Conservation (phyloP, 2,113 vertebrate genomes). For the Ameiurus melas region DNA sequence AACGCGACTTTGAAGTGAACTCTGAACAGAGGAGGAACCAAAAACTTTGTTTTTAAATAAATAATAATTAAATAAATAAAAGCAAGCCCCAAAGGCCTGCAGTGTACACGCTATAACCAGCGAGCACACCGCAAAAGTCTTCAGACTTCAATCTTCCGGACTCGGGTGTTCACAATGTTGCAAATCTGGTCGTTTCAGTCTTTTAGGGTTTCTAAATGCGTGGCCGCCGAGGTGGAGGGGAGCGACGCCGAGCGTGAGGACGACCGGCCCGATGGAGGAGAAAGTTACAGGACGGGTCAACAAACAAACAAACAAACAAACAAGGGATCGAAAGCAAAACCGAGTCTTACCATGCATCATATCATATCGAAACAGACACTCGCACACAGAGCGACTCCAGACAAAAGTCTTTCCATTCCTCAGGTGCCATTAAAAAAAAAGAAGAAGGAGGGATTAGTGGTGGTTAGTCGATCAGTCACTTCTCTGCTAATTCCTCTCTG, state of each 20-base stretch:
- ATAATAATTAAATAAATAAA: too few species aligned
- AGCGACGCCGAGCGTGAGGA: constrained; percentile 53
- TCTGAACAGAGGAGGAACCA: too few species aligned
- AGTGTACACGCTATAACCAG: too few species aligned
- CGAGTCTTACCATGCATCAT: constrained; percentile 48
- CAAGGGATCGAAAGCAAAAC: constrained; percentile 32
- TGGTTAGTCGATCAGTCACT: background rate
- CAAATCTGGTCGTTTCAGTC: background rate
- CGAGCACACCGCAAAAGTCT: background rate
- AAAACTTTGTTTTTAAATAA: too few species aligned
- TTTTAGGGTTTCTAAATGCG: constrained; percentile 22
- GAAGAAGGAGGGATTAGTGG: background rate
- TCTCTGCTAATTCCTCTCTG: constrained; percentile 46
- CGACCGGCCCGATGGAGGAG: constrained; percentile 42
- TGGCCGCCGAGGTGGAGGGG: constrained; percentile 25
- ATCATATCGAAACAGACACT: constrained; percentile 12
- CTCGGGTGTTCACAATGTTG: background rate
- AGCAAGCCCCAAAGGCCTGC: background rate
- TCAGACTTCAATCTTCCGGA: background rate
- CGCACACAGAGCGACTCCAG: constrained; percentile 22
- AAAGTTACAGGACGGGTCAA: constrained; percentile 16
- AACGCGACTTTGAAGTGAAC: background rate
- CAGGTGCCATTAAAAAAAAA: constrained; percentile 14
- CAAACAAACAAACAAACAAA: background rate
- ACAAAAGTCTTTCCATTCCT: constrained; percentile 47